Evolutionary conservation across 2,113 vertebrate species (phyloP).

Genomic region (Spheniscus mendiculus): DNA sequence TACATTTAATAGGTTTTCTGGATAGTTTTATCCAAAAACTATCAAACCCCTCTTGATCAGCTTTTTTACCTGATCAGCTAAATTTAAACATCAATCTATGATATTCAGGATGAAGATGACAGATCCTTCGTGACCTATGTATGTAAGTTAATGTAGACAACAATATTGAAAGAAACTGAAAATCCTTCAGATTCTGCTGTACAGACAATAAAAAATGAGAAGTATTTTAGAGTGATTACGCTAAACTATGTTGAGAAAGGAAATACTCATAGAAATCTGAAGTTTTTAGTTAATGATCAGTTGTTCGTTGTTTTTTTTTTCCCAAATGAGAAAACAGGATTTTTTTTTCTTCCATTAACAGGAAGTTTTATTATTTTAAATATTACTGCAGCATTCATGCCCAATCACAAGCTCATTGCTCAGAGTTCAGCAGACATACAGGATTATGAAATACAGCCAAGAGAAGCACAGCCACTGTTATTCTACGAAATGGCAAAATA

Average conservation of each 20-base stretch:
- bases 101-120: not conserved
- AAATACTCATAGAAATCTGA: not conserved
- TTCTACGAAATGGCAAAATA: not conserved
- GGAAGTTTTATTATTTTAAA: not conserved
- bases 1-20: not conserved
- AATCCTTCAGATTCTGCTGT: not conserved
- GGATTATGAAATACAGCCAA: not conserved
- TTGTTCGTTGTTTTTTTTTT: rapidly evolving
- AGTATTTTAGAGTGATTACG: not conserved
- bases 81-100: rapidly evolving
- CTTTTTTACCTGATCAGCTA: not conserved
- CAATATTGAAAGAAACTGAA: not conserved
- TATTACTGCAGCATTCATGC: not conserved
- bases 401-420: not conserved
- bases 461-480: not conserved
- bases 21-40: not conserved
- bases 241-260: not conserved
- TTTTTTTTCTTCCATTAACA: not conserved
- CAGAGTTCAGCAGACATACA: not conserved
- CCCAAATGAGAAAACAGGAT: not conserved
- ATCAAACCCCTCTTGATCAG: not conserved
- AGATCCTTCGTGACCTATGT: not conserved
- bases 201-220: not conserved
- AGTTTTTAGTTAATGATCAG: not conserved
- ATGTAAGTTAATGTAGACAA: not conserved